A percentile compares a stretch with the other conserved stretches of the same genome.
Evolutionary conservation across 2,113 vertebrate genomes (phyloP).

Genomic region (Lepus europaeus): DNA sequence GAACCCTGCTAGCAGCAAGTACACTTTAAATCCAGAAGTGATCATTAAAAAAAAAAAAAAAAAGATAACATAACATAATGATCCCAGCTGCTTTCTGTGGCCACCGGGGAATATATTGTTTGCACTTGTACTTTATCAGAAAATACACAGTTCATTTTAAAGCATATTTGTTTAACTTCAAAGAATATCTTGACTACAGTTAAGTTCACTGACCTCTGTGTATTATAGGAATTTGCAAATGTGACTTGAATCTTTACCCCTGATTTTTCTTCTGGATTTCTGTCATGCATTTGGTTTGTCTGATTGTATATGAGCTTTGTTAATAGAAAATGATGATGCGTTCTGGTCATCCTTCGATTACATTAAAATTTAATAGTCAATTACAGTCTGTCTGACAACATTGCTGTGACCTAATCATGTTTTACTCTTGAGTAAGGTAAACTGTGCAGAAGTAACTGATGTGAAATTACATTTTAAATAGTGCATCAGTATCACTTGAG

Average conservation of each 20-base stretch:
- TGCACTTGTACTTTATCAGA: background rate
- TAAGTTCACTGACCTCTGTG: background rate
- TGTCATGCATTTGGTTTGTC: background rate
- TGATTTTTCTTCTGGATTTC: background rate
- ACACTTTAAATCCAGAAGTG: conserved; percentile 3
- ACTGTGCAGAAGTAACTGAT: background rate
- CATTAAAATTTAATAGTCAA: background rate
- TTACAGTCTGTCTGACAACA: background rate
- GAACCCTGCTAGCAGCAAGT: background rate
- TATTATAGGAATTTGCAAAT: background rate
- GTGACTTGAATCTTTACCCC: background rate
- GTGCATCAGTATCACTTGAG: background rate
- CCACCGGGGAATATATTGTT: background rate
- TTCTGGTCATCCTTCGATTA: background rate
- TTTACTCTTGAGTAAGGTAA: background rate
- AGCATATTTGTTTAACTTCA: background rate
- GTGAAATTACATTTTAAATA: background rate
- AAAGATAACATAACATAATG: background rate
- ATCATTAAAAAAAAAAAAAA: background rate
- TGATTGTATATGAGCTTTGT: background rate
- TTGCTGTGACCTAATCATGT: background rate
- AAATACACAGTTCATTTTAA: conserved; percentile 13
- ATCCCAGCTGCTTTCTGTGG: background rate
- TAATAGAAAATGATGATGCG: background rate
- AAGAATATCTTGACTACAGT: conserved; percentile 3